These are phyloP conservation scores for Drosophila funebris DNA, from an alignment of 1,140 invertebrate species.

Conservation along the genomic window DNA sequence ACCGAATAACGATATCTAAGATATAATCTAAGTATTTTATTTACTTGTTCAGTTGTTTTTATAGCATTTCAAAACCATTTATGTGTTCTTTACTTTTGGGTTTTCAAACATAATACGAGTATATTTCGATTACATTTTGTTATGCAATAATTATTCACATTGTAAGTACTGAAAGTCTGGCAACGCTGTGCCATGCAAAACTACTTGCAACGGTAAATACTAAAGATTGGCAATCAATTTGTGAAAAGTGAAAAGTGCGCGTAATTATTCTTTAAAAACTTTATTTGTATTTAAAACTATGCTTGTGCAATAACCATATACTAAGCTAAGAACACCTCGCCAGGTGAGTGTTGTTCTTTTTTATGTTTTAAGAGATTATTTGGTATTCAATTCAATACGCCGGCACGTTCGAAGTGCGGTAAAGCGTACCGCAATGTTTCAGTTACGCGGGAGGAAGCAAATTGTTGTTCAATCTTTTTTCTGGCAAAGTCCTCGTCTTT, in stretches of 20 bases:
- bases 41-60: too few relatives aligned
- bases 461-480: slow-evolving; percentile 68
- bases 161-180: neutral
- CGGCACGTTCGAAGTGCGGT: slow-evolving; percentile 65
- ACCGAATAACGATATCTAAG: too few relatives aligned
- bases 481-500: slow-evolving; percentile 65
- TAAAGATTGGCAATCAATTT: neutral
- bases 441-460: slow-evolving; percentile 46
- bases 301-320: slow-evolving; percentile 6
- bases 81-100: neutral
- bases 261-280: slow-evolving; percentile 27
- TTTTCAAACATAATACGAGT: too few relatives aligned
- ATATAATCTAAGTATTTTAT: too few relatives aligned
- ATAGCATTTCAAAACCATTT: too few relatives aligned
- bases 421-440: slow-evolving; percentile 70
- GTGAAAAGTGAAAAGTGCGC: slow-evolving; percentile 40
- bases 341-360: slow-evolving; percentile 18
- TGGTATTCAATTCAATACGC: slow-evolving; percentile 46
- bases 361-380: neutral
- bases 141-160: neutral
- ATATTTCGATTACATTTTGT: neutral
- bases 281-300: slow-evolving; percentile 7
- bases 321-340: neutral
- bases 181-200: neutral
- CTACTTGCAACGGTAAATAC: slow-evolving; percentile 25